Evolutionary conservation across 1,140 invertebrate genomes (phyloP).

Genomic region (Oncopodura yosiiana): DNA sequence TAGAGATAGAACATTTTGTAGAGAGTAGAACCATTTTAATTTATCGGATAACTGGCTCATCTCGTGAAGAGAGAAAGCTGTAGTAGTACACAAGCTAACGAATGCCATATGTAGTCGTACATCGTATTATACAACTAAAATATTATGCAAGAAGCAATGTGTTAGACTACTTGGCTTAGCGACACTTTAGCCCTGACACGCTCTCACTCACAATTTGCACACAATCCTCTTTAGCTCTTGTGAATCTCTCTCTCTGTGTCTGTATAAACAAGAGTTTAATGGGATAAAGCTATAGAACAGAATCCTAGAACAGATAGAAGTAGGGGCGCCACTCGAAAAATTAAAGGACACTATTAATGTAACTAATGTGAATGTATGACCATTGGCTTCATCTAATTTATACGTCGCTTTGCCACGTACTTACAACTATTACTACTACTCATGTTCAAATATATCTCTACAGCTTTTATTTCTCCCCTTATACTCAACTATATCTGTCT

Average conservation of each 20-base stretch:
- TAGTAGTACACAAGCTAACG: neutral
- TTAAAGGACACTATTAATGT: conserved; percentile 25
- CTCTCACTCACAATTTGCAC: conserved; percentile 26
- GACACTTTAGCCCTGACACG: conserved; percentile 23
- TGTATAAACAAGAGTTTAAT: too few species aligned
- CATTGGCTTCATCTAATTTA: conserved; percentile 20
- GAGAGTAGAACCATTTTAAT: conserved; percentile 11
- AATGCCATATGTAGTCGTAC: too few species aligned
- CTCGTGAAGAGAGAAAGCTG: neutral
- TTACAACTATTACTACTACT: neutral
- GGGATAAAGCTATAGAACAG: neutral
- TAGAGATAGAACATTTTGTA: neutral
- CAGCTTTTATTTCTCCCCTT: neutral
- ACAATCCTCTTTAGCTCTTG: conserved; percentile 9
- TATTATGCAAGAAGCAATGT: conserved; percentile 20
- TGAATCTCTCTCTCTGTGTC: too few species aligned
- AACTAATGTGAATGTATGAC: conserved; percentile 22
- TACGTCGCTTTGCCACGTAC: conserved; percentile 1
- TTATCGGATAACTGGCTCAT: conserved; percentile 17
- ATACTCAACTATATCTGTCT: neutral
- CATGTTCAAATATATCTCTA: neutral
- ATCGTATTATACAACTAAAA: too few species aligned
- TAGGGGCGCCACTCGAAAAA: conserved; percentile 15
- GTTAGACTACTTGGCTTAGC: conserved; percentile 20
- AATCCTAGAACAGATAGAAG: neutral